Evolutionary conservation across 2,888 invertebrate genomes (phyloP).

Genomic region (Opisthograptis luteolata): DNA sequence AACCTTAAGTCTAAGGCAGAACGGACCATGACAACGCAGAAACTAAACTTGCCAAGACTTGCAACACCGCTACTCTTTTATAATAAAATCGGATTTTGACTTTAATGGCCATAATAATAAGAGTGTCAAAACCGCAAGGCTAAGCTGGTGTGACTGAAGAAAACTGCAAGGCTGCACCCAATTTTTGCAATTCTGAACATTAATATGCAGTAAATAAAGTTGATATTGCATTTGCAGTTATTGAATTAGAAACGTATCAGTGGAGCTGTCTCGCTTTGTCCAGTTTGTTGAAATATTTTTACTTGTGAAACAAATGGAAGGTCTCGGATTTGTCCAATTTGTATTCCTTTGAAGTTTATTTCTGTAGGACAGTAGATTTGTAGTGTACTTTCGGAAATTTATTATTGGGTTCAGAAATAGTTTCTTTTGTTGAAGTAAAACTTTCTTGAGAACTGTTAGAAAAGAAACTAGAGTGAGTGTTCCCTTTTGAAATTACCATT

Average conservation of each 20-base stretch:
- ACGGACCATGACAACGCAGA: neutral
- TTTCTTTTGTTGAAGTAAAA: constrained; percentile 13
- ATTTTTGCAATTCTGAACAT: constrained; percentile 34
- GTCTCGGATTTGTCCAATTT: constrained; percentile 23
- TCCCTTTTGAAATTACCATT: too few species aligned
- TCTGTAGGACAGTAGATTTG: constrained; percentile 19
- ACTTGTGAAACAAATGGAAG: constrained; percentile 22
- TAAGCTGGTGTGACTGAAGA: constrained; percentile 10
- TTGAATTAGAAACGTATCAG: constrained; percentile 20
- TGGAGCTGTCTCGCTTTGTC: constrained; percentile 9
- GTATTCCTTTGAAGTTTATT: constrained; percentile 25
- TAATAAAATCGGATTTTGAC: constrained; percentile 26
- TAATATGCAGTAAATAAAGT: constrained; percentile 37
- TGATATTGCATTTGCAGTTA: constrained; percentile 28
- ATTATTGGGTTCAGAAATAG: constrained; percentile 17
- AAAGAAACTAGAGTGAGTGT: too few species aligned
- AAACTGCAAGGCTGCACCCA: constrained; percentile 15
- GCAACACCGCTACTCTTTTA: constrained; percentile 9
- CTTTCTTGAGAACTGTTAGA: constrained; percentile 3
- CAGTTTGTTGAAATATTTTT: constrained; percentile 21
- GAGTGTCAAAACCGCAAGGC: constrained; percentile 8
- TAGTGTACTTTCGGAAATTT: constrained; percentile 14
- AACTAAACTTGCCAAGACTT: constrained; percentile 13
- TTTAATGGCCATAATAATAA: constrained; percentile 33
- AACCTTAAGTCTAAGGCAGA: neutral